Evolutionary conservation across 2,888 invertebrate genomes (phyloP).

Genomic region (Ennomos erosarius): DNA sequence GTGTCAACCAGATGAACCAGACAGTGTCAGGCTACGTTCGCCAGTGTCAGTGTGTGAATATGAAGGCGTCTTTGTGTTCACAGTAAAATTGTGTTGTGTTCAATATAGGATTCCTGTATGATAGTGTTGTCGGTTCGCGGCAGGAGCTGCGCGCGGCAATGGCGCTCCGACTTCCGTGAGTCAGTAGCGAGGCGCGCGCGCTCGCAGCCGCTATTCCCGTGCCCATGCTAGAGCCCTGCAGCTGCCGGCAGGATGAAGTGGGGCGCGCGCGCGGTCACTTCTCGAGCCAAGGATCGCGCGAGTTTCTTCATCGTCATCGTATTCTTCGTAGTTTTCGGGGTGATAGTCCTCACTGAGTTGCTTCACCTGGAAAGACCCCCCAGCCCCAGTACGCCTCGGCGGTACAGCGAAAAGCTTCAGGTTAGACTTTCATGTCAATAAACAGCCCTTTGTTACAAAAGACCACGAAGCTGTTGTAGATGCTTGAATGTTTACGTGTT

Average conservation of each 20-base stretch:
- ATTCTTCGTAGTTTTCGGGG: constrained; percentile 95
- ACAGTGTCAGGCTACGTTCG: constrained; percentile 32
- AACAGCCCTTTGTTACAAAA: constrained; percentile 25
- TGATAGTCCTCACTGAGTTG: constrained; percentile 95
- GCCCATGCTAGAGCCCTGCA: constrained; percentile 63
- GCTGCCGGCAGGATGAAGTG: constrained; percentile 74
- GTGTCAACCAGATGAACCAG: constrained; percentile 11
- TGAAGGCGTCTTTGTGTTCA: constrained; percentile 59
- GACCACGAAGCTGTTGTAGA: constrained; percentile 6
- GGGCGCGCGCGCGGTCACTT: constrained; percentile 76
- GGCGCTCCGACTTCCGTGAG: constrained; percentile 59
- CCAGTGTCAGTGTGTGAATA: constrained; percentile 37
- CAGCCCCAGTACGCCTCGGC: constrained; percentile 82
- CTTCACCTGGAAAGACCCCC: constrained; percentile 84
- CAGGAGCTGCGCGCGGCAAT: constrained; percentile 50
- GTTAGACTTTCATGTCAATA: constrained; percentile 55
- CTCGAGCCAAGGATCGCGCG: constrained; percentile 91
- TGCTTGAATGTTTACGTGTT: not conserved
- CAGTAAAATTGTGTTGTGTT: constrained; percentile 12
- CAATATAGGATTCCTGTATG: no score
- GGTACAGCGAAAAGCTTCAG: constrained; percentile 90
- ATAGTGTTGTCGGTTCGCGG: constrained; percentile 35
- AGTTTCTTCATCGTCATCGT: constrained; percentile 96
- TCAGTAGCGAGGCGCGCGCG: constrained; percentile 62
- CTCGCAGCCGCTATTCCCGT: constrained; percentile 52